Evolutionary conservation across 2,113 vertebrate species (phyloP).

Genomic region (Vombatus ursinus): DNA sequence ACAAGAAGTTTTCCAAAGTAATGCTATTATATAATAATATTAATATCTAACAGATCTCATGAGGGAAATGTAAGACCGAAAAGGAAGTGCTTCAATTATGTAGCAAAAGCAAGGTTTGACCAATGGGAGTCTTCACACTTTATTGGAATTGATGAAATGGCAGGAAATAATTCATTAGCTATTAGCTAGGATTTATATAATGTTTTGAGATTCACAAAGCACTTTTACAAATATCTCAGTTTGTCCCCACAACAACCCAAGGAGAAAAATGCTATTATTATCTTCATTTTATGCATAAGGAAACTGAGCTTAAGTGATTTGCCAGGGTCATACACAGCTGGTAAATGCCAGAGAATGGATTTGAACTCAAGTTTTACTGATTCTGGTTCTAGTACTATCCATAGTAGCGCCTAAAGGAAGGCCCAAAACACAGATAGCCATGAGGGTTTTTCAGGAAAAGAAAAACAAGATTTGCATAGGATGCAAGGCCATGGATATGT

Average conservation of each 20-base stretch:
- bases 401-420: not conserved
- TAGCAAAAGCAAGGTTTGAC: not conserved
- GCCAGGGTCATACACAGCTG: not conserved
- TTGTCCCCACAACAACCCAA: not conserved
- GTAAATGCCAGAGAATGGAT: not conserved
- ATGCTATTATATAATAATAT: not conserved
- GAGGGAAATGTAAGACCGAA: not conserved
- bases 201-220: not conserved
- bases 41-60: not conserved
- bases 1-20: not conserved
- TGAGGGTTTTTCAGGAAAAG: not conserved
- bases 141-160: not conserved
- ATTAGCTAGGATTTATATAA: not conserved
- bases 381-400: not conserved
- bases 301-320: not conserved
- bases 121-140: not conserved
- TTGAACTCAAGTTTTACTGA: not conserved
- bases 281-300: not conserved
- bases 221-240: not conserved
- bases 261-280: not conserved
- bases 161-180: not conserved
- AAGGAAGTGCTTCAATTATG: not conserved
- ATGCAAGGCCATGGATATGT: not conserved
- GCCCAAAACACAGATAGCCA: not conserved
- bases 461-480: not conserved